phyloP scores from a whole-genome alignment of 2,113 vertebrate genomes.

The Rhinolophus sinicus region DNA sequence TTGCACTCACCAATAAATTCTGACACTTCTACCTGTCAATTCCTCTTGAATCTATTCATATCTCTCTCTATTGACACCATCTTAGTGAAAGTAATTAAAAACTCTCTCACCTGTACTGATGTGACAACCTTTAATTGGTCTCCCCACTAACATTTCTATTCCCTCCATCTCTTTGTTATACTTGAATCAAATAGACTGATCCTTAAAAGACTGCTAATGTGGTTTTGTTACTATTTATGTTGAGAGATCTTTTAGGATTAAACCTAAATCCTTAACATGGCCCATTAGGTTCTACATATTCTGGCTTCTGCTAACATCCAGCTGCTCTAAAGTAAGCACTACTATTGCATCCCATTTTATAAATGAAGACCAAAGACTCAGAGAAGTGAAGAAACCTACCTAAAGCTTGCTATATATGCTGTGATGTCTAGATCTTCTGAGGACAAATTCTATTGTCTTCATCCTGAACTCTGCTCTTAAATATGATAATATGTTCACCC shows the following conservation, averaged over 20 bases:
- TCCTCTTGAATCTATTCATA: neutral
- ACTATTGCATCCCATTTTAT: neutral
- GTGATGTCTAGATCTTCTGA: neutral
- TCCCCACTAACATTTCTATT: neutral
- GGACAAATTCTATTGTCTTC: neutral
- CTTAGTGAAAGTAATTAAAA: neutral
- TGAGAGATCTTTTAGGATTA: neutral
- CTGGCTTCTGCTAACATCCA: neutral
- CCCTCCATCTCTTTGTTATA: neutral
- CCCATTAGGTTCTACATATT: neutral
- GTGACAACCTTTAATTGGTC: neutral
- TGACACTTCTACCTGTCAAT: neutral
- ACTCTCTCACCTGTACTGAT: neutral
- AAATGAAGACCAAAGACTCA: neutral
- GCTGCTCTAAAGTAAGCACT: neutral
- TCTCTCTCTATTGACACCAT: neutral
- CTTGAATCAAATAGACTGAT: neutral
- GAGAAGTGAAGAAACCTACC: neutral
- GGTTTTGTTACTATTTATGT: neutral
- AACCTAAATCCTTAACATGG: neutral
- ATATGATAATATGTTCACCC: neutral
- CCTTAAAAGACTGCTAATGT: neutral
- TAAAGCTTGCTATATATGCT: neutral
- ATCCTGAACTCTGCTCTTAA: neutral
- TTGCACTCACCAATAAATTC: neutral